Conservation (phyloP, 2,113 vertebrate genomes). For the Cyprinodon tularosa region DNA sequence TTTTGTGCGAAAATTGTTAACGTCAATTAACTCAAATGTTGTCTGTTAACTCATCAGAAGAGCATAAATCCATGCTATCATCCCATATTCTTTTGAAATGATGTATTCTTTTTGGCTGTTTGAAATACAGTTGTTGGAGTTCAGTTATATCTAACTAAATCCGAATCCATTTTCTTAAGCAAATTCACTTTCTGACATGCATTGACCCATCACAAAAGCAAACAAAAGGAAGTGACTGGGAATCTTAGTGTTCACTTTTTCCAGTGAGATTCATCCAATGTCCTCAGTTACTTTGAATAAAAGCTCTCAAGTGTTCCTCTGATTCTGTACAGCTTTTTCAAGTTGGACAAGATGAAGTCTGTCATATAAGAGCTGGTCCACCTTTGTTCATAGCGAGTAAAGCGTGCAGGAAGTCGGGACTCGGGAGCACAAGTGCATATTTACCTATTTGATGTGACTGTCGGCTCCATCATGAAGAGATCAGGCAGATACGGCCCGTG, state of each 20-base stretch:
- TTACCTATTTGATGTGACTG: slow-evolving; percentile 32
- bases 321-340: background rate
- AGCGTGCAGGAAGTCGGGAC: slow-evolving; percentile 21
- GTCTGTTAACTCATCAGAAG: too few relatives aligned
- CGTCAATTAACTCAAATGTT: too few relatives aligned
- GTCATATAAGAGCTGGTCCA: slow-evolving; percentile 2
- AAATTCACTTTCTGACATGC: background rate
- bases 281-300: background rate
- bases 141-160: background rate
- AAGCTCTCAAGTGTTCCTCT: background rate
- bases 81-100: too few relatives aligned
- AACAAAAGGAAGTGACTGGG: background rate
- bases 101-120: too few relatives aligned
- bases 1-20: too few relatives aligned
- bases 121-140: background rate
- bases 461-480: slow-evolving; percentile 47
- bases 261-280: background rate
- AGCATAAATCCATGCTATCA: too few relatives aligned
- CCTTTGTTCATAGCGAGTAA: background rate
- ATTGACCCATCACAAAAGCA: background rate
- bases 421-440: background rate
- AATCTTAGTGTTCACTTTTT: background rate
- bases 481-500: slow-evolving; percentile 13
- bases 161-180: background rate
- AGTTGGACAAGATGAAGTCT: slow-evolving; percentile 18